A percentile compares a stretch with the other conserved stretches of the same genome.
phyloP scores from a whole-genome alignment of 2,797 vertebrate genomes.

The Cebuella pygmaea region DNA sequence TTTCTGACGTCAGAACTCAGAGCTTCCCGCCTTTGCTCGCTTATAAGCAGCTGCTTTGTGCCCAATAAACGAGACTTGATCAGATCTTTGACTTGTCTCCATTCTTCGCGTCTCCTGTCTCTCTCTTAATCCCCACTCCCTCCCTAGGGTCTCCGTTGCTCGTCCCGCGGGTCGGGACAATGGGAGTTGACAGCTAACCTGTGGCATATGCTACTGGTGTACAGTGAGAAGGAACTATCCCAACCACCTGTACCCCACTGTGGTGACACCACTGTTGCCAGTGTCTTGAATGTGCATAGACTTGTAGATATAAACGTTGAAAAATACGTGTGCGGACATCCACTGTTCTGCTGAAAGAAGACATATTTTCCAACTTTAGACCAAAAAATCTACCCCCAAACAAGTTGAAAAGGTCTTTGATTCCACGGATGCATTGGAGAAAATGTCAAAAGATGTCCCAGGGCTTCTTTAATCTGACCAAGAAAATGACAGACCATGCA shows the following conservation, averaged over 20 bases:
- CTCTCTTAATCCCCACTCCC: too few species aligned
- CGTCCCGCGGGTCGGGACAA: too few species aligned
- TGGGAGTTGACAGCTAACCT: not conserved
- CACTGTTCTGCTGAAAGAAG: not conserved
- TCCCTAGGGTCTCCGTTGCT: too few species aligned
- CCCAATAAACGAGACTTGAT: too few species aligned
- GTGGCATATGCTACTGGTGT: not conserved
- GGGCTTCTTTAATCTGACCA: not conserved
- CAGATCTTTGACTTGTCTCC: too few species aligned
- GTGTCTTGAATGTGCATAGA: not conserved
- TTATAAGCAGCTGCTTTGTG: too few species aligned
- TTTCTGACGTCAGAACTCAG: too few species aligned
- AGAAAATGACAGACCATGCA: not conserved
- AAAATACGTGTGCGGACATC: not conserved
- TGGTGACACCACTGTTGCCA: not conserved
- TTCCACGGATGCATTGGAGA: not conserved
- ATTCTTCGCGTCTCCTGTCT: too few species aligned
- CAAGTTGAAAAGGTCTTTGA: not conserved
- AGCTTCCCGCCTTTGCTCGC: too few species aligned
- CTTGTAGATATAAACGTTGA: not conserved
- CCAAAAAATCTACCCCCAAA: not conserved
- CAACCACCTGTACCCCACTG: not conserved
- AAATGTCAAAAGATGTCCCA: not conserved
- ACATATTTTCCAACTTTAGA: not conserved
- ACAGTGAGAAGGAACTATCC: not conserved